A percentile compares a stretch with the other conserved stretches of the same genome.
These are phyloP conservation scores for Paramuricea clavata DNA, from an alignment of 92 coral and sea anemone genomes.

Conservation along the genomic window DNA sequence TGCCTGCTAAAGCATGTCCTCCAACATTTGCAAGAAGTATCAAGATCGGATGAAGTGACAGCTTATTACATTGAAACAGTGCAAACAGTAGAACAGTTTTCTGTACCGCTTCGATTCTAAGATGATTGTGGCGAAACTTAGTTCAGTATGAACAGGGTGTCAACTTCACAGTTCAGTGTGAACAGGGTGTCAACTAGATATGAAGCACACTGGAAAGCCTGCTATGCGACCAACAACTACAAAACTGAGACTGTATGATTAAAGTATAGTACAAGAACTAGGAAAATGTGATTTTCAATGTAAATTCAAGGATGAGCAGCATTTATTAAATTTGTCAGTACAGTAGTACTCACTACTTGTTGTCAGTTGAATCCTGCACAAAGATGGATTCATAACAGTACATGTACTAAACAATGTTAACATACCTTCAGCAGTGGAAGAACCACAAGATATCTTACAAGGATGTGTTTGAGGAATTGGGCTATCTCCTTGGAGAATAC, in stretches of 20 bases:
- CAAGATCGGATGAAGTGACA: no score
- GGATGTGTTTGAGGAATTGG: constrained; percentile 51
- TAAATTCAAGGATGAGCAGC: constrained; percentile 11
- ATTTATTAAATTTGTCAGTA: constrained; percentile 2
- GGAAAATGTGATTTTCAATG: constrained; percentile 38
- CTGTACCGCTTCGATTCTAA: constrained; percentile 11
- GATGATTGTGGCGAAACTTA: background rate
- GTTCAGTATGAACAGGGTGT: background rate
- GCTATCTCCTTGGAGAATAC: constrained; percentile 46
- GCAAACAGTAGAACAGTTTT: background rate
- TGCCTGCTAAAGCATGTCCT: no score
- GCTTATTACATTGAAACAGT: no score
- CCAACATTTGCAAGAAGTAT: background rate
- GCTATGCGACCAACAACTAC: constrained; percentile 25
- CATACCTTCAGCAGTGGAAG: background rate
- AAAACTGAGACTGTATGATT: constrained; percentile 22
- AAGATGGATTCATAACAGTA: constrained; percentile 38
- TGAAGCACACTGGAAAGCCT: constrained; percentile 39
- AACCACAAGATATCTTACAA: constrained; percentile 41
- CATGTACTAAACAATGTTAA: constrained; percentile 29
- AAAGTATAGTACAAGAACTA: constrained; percentile 15
- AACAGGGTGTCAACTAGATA: constrained; percentile 1
- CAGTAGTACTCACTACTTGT: constrained; percentile 13
- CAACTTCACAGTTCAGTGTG: constrained; percentile 21
- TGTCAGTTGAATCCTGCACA: constrained; percentile 32